phyloP scores from a whole-genome alignment of 2,797 vertebrate species.

The Pachyuromys duprasi region DNA sequence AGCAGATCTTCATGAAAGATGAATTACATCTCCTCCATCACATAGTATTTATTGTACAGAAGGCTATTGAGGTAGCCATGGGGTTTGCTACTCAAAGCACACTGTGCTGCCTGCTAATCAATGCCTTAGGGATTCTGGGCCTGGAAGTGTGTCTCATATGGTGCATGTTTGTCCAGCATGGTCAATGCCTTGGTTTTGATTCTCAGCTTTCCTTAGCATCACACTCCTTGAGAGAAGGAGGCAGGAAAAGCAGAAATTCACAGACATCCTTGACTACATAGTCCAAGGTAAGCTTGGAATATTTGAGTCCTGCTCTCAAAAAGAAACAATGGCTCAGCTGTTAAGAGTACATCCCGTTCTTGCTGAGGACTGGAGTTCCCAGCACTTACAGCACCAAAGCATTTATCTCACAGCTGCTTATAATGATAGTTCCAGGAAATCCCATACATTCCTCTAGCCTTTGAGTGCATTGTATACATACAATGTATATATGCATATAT shows the following conservation, averaged over 20 bases:
- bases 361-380: not conserved
- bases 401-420: not conserved
- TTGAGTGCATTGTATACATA: not conserved
- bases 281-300: not conserved
- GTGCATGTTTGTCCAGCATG: not conserved
- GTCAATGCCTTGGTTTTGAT: not conserved
- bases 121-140: not conserved
- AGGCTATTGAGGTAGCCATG: not conserved
- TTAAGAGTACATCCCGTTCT: not conserved
- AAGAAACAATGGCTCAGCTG: not conserved
- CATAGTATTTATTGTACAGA: not conserved
- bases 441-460: not conserved
- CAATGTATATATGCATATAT: no score
- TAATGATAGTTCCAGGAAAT: not conserved
- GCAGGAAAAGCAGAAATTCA: not conserved
- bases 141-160: not conserved
- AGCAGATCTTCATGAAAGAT: not conserved
- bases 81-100: not conserved
- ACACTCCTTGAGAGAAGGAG: no score
- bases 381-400: not conserved
- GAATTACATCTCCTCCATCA: not conserved
- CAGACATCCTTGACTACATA: not conserved
- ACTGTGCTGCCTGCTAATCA: not conserved
- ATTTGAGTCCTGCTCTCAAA: not conserved
- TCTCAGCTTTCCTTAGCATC: not conserved